Evolutionary conservation across 2,797 vertebrate genomes (phyloP), one percentile per base, ranked within the genome.

Genomic region (Sebastes kiyomatsui): DNA sequence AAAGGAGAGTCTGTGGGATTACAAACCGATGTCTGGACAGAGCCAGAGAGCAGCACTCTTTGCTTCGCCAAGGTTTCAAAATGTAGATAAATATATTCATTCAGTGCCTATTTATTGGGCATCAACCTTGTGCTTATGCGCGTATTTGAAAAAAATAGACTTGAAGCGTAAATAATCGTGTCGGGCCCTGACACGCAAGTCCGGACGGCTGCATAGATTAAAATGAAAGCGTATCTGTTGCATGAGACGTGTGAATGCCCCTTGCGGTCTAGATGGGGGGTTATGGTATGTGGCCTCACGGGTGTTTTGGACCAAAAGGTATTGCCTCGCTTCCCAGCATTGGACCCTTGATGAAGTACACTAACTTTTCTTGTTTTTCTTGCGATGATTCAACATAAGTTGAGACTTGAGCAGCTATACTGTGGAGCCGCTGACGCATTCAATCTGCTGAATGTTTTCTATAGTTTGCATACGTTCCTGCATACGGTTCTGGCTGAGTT

Each of bases 391-490:
- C 23, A 27, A 42, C 27, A 28, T 30, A 8, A 58, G 4, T 25
- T 8, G 14, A 60, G 2, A 8, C 27, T n/a, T 7, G 6, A 28
- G 74, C 6, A 5, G 23, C 65, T 20, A 20, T n/a, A 28, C 38
- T 7, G 13, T 35, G 22, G 11, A 66, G 30, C 60, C 56, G 27
- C 18, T 42, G 49, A 27, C 32, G 27, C 23, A 10, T 23, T 12
- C 46, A 6, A 30, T 27, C 46, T 52, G 42, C 25, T 32, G 6
- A 67, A n/a, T 56, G 3, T 67, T 71, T 66, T 72, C n/a, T 58
- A 20, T 14, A 56, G 38, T 81, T 76, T 82, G 52, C 62, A 25
- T 38, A 60, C 25, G 60, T 46, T 62, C 78, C 23, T 46, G 42
- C 16, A 46, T 46, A 18, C 42, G 6, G 23, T 46, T 70, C 65